Conservation (phyloP, 1,140 invertebrate species). For the Polypedilum vanderplanki region DNA sequence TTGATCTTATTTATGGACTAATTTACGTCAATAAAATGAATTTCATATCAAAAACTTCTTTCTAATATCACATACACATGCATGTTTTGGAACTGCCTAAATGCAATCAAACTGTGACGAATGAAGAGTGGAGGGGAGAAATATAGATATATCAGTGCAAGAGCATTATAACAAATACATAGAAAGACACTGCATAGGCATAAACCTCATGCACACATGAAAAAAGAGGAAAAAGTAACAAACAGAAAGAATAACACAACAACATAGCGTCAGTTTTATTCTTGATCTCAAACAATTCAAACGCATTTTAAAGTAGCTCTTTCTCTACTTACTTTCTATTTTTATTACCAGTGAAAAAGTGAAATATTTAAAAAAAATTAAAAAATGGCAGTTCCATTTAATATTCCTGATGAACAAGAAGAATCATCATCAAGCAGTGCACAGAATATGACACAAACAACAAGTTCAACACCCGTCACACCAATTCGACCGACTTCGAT, state of each 20-base stretch:
- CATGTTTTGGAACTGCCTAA: too few species aligned
- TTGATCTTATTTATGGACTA: too few species aligned
- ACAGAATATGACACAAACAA: not conserved
- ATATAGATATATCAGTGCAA: too few species aligned
- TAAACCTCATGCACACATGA: not conserved
- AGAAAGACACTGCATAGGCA: not conserved
- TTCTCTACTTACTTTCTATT: too few species aligned
- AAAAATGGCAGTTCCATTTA: slow-evolving; percentile 25
- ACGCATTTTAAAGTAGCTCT: too few species aligned
- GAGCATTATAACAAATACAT: not conserved
- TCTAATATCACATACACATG: too few species aligned
- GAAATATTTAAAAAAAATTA: not conserved
- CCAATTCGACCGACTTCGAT: not conserved
- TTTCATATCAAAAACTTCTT: too few species aligned
- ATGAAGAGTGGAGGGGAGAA: too few species aligned
- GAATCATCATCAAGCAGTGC: not conserved
- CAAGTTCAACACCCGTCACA: not conserved
- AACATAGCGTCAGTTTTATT: not conserved
- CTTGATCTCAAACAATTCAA: too few species aligned
- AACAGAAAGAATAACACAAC: not conserved
- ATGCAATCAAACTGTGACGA: too few species aligned
- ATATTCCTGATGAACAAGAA: not conserved
- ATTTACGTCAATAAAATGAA: too few species aligned
- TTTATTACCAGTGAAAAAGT: not conserved
- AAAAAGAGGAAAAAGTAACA: too few species aligned